phyloP scores from a whole-genome alignment of 2,113 vertebrate species.

The Hymenochirus boettgeri region DNA sequence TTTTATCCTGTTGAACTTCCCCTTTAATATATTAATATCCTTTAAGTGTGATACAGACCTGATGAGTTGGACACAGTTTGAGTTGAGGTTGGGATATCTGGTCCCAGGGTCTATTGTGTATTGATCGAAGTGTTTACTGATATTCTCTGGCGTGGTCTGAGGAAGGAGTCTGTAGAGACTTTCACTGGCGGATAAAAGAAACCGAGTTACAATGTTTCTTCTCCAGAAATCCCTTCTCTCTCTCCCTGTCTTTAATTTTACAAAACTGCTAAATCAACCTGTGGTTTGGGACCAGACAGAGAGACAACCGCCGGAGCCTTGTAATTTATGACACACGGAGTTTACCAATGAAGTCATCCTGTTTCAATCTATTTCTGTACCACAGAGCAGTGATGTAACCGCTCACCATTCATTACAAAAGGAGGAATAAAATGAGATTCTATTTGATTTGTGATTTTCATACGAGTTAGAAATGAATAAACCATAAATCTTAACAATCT shows the following conservation, averaged over 20 bases:
- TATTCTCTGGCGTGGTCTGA: conserved; percentile 93
- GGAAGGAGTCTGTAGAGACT: conserved; percentile 91
- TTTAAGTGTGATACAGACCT: conserved; percentile 79
- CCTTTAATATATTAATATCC: neutral
- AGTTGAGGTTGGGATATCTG: conserved; percentile 91
- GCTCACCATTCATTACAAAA: neutral
- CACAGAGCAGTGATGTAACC: conserved; percentile 5
- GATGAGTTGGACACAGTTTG: conserved; percentile 78
- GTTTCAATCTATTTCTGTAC: conserved; percentile 3
- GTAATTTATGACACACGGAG: conserved; percentile 8
- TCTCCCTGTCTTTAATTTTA: neutral
- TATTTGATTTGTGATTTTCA: too few relatives aligned
- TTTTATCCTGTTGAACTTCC: too few relatives aligned
- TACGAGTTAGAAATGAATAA: too few relatives aligned
- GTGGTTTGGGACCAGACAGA: conserved; percentile 2
- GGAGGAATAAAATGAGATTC: too few relatives aligned
- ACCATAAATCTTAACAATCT: too few relatives aligned
- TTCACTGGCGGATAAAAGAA: conserved; percentile 64
- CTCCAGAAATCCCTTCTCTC: neutral
- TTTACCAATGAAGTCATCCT: conserved; percentile 14
- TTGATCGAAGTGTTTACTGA: conserved; percentile 93
- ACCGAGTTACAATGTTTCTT: conserved; percentile 2
- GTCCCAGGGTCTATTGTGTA: conserved; percentile 91
- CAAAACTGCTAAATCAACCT: neutral
- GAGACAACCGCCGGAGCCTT: neutral